A percentile compares a stretch with the other conserved stretches of the same genome.
phyloP scores from a whole-genome alignment of 2,113 vertebrate species.

The Anarhynchus alexandrinus region DNA sequence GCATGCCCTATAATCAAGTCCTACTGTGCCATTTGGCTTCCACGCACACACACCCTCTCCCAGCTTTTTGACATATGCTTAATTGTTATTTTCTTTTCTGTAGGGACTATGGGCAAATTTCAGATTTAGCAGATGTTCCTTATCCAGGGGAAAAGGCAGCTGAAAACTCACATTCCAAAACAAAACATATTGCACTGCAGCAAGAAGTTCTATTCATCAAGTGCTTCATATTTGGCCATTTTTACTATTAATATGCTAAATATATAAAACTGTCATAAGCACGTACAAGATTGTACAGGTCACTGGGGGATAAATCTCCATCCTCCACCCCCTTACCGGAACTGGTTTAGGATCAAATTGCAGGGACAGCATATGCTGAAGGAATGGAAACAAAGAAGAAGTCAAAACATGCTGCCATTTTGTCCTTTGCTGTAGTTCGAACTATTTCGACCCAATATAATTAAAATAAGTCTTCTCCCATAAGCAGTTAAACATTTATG shows the following conservation, averaged over 20 bases:
- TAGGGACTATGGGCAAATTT: not conserved
- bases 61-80: not conserved
- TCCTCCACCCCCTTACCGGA: not conserved
- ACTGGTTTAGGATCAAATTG: not conserved
- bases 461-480: not conserved
- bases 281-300: not conserved
- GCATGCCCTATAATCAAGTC: not conserved
- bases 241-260: not conserved
- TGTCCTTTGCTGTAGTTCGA: not conserved
- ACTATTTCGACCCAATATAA: not conserved
- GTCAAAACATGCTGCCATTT: not conserved
- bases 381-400: not conserved
- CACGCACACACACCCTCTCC: rapidly evolving
- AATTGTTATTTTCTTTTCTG: not conserved
- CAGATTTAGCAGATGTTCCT: not conserved
- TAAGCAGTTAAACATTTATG: not conserved
- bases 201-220: not conserved
- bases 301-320: not conserved
- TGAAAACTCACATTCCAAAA: not conserved
- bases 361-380: not conserved
- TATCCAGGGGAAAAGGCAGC: not conserved
- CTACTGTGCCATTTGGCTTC: not conserved
- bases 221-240: not conserved
- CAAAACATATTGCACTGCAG: not conserved
- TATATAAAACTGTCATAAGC: not conserved